phyloP scores from a whole-genome alignment of 2,888 invertebrate genomes.

The Agrenia bidenticulata region DNA sequence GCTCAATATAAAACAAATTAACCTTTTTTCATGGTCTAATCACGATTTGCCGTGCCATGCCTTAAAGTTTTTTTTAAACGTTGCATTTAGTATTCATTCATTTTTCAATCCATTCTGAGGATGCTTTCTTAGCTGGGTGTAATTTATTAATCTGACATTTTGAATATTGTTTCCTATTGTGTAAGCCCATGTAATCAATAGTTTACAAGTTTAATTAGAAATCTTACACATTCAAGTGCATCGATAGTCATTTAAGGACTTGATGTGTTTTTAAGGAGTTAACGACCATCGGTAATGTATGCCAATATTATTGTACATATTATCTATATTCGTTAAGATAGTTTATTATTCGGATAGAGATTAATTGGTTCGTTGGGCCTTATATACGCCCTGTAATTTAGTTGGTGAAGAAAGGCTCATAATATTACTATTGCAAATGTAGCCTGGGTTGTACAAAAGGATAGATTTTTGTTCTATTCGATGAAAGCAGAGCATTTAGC shows the following conservation, averaged over 20 bases:
- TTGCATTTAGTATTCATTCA: not conserved
- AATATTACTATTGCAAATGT: no score
- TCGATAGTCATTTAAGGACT: no score
- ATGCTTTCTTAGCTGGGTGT: constrained; percentile 20
- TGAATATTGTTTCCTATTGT: constrained; percentile 12
- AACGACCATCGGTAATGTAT: not conserved
- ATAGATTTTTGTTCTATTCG: no score
- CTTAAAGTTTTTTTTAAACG: not conserved
- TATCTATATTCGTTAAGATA: no score
- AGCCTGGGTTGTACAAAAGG: no score
- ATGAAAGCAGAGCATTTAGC: no score
- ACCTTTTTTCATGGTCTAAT: constrained; percentile 49
- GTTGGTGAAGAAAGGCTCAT: no score
- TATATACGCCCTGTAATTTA: constrained; percentile 15
- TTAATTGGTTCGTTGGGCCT: constrained; percentile 17
- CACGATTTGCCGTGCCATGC: constrained; percentile 47
- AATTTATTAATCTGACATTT: constrained; percentile 38
- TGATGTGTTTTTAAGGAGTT: no score
- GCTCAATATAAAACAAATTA: constrained; percentile 52
- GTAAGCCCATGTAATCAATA: constrained; percentile 2
- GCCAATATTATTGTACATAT: constrained; percentile 5
- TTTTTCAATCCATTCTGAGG: not conserved
- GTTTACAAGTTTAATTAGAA: no score
- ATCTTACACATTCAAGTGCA: no score
- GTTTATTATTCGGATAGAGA: constrained; percentile 18